phyloP scores from a whole-genome alignment of 2,888 invertebrate genomes.

The Zaprionus lineosus region DNA sequence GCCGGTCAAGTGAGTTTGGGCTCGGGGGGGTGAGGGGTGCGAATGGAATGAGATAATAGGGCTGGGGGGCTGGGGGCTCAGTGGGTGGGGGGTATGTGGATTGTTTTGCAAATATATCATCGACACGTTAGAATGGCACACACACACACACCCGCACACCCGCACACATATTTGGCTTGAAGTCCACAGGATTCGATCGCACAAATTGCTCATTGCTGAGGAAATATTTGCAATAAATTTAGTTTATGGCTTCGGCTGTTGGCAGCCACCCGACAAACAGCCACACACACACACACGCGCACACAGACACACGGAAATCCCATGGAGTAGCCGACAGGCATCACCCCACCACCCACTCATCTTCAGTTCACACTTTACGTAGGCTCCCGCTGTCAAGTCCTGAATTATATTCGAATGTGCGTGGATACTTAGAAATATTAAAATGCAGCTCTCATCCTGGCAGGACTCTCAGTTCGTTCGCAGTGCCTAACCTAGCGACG shows the following conservation, averaged over 20 bases:
- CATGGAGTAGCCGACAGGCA: too few species aligned
- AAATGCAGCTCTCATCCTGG: conserved; percentile 70
- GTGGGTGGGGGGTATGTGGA: conserved; percentile 33
- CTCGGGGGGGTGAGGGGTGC: too few species aligned
- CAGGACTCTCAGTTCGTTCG: conserved; percentile 2
- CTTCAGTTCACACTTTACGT: conserved; percentile 42
- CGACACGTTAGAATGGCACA: conserved; percentile 66
- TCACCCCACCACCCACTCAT: background rate
- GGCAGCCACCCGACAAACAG: conserved; percentile 68
- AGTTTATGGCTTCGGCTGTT: conserved; percentile 74
- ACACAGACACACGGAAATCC: conserved; percentile 9
- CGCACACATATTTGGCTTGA: conserved; percentile 25
- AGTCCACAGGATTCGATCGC: conserved; percentile 73
- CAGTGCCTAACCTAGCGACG: too few species aligned
- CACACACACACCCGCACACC: conserved; percentile 24
- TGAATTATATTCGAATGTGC: conserved; percentile 79
- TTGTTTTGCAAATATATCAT: conserved; percentile 74
- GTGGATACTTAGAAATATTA: conserved; percentile 77
- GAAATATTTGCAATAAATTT: conserved; percentile 82
- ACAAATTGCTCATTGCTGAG: conserved; percentile 81
- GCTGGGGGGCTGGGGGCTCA: background rate
- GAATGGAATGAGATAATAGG: too few species aligned
- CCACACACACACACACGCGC: conserved; percentile 8
- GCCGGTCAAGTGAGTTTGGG: conserved; percentile 39
- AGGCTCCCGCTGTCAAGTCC: conserved; percentile 71